Evolutionary conservation across 2,888 invertebrate species (phyloP), one percentile per base, ranked within the genome.

Genomic region (Thecophora atra): DNA sequence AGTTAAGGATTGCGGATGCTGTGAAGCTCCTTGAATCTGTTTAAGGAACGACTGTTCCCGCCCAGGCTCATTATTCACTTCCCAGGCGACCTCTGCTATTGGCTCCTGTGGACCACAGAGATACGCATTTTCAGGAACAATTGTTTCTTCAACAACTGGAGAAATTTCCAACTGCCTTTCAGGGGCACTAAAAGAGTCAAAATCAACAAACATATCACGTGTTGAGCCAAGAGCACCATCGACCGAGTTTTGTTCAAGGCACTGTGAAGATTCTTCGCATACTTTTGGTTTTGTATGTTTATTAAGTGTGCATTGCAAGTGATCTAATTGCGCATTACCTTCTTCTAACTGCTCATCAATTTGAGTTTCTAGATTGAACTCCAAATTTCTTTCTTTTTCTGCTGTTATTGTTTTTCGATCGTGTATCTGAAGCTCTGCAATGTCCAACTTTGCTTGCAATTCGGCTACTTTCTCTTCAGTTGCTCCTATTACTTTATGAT

Each of bases 51-150:
- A 0, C 11, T 37, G 37, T 11, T 8, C 37, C 77, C 90, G 90
- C 44, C 89, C 89, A 0, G 88, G 82, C 37, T 89, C 90, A 0
- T 88, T 85, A 19, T 87, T 89, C 89, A 72, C 89, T n/a, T n/a
- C 89, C 78, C 78, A 79, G 69, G 81, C 83, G 6, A 77, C 83
- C 8, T 75, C 79, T 73, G 81, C 82, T 4, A 79, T 71, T 3
- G 72, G 72, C 1, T 2, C 42, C 58, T 44, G 66, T 58, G 17
- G 62, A 24, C 15, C 76, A 67, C 90, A 90, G 2, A 88, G 73
- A 78, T 90, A 91, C 0, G 89, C 86, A 79, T 88, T 89, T 80
- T 89, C 89, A 17, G 90, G 87, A 51, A 87, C 85, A 74, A 90
- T 89, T 0, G 85, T 72, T 69, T 85, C 84, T 78, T 87, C 87